Evolutionary conservation across 2,797 vertebrate species (phyloP).

Genomic region (Phaenicophaeus curvirostris): DNA sequence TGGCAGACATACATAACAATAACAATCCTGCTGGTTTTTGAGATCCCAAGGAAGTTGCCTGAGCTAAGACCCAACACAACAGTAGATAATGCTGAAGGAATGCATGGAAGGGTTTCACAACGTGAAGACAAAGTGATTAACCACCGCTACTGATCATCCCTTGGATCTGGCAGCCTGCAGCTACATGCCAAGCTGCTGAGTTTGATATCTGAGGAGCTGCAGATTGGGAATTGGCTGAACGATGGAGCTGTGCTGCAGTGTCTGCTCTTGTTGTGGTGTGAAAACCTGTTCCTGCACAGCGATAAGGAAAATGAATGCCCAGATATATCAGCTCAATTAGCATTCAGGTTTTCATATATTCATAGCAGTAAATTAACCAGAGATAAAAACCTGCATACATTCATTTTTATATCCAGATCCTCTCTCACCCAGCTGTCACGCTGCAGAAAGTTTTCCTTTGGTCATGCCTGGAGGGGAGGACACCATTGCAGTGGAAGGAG

Average conservation of each 20-base stretch:
- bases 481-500: neutral
- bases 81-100: neutral
- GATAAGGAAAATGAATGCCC: neutral
- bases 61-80: neutral
- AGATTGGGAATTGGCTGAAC: neutral
- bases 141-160: neutral
- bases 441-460: neutral
- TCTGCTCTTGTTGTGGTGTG: neutral
- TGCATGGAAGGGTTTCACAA: neutral
- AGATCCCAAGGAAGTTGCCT: neutral
- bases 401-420: neutral
- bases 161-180: neutral
- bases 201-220: neutral
- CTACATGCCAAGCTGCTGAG: neutral
- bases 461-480: neutral
- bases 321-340: neutral
- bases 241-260: neutral
- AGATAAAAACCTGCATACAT: neutral
- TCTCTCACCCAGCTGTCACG: neutral
- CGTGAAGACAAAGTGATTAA: neutral
- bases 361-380: neutral
- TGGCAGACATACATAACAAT: neutral
- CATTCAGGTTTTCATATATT: neutral
- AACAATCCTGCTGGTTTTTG: neutral
- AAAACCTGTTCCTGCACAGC: fast-evolving